Base-by-base conservation (phyloP, 2,888 invertebrate genomes). In the Sarcophaga carnaria region DNA sequence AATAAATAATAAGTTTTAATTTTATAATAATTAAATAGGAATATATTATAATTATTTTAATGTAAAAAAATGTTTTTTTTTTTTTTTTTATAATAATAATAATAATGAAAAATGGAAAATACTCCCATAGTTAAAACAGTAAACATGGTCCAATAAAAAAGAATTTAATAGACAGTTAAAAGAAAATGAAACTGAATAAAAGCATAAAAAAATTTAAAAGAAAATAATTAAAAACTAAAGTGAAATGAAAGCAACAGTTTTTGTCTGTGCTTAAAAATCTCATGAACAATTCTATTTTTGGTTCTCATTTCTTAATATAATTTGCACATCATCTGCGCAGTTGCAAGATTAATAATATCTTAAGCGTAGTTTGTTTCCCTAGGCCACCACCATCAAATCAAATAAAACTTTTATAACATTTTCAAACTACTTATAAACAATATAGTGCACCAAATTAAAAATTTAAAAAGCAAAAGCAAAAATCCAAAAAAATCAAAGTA, bases 61-160 rank as follows among this genome's bases (percentile, higher is more conserved):
- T 54, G 4, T 54, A 12, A 49, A 12, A 49, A 14, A 49, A 14
- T 12, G 49, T 49, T 49, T 37, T 37, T 22, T 22, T 49, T 49
- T 37, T 37, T 22, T 22, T 22, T 22, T 22, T 20, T 20, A 20
- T 20, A 20, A 22, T 22, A 22, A 37, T 22, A 12, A 64, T 17
- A 64, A 27, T 27, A 63, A 63, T 63, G 11, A 63, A 10, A 25
- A 64, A 3, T 17, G 17, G 25, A 67, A 45, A 17, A 25, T 66
- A 63, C 45, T 25, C 49, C 4, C 27, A 27, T 27, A 45, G 25
- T 64, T 49, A 12, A 54, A 54, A 4, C 54, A 14, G 17, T 14
- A 14, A 54, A 54, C 3, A 54, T 54, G 77, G 77, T 69, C 77
- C 77, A 77, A 77, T 69, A 69, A 45, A 77, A 60, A 77, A 77